Conservation (phyloP, 2,888 invertebrate species). For the Drosophila monieri region DNA sequence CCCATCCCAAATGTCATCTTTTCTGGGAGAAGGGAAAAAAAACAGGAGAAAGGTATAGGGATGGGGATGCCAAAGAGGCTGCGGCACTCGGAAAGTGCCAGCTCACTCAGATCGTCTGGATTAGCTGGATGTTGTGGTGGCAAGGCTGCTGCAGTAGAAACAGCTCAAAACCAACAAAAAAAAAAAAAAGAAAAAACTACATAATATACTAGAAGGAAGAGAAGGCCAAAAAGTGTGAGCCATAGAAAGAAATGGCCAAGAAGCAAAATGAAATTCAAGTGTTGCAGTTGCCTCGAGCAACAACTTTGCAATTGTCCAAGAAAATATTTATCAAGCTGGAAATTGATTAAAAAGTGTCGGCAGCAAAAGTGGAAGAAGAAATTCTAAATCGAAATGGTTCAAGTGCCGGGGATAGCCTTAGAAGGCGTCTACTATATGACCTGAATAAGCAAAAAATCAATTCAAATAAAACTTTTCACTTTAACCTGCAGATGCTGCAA, state of each 20-base stretch:
- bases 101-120: constrained; percentile 51
- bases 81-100: constrained; percentile 56
- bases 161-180: neutral
- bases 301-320: constrained; percentile 36
- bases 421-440: neutral
- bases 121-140: constrained; percentile 46
- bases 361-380: constrained; percentile 8
- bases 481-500: neutral
- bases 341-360: constrained; percentile 40
- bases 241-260: constrained; percentile 18
- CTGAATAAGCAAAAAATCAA: neutral
- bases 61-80: constrained; percentile 47
- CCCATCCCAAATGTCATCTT: constrained; percentile 69
- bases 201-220: constrained; percentile 1
- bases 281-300: constrained; percentile 46
- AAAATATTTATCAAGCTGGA: constrained; percentile 42
- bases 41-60: constrained; percentile 15
- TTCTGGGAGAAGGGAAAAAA: constrained; percentile 36
- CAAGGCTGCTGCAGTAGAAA: neutral
- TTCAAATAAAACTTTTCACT: neutral
- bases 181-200: neutral
- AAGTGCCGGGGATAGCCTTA: neutral
- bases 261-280: constrained; percentile 44
- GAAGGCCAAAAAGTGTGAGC: constrained; percentile 14
- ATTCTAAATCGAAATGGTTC: neutral